These are phyloP conservation scores for Chrysaora quinquecirrha DNA, from an alignment of 30 jellyfish, hydroid and myxozoan species.

Conservation along the genomic window DNA sequence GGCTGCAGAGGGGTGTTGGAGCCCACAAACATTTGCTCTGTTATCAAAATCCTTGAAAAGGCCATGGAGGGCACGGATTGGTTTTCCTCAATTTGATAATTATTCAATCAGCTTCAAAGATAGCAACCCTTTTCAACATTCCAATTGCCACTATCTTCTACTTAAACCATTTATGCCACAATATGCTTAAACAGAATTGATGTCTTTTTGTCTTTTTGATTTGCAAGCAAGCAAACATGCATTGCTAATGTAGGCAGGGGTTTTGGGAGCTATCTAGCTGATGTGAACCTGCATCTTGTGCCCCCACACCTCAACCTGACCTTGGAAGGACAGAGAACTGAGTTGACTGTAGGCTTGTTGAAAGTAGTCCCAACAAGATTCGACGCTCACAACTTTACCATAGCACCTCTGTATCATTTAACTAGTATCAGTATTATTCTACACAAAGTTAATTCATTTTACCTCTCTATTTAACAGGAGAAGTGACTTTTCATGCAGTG, in stretches of 20 bases:
- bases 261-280: neutral
- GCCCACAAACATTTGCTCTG: too few species aligned
- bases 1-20: too few species aligned
- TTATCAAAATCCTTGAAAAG: neutral
- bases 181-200: neutral
- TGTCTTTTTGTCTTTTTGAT: too few species aligned
- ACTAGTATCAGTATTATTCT: neutral
- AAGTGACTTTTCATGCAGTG: neutral
- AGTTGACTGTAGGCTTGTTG: too few species aligned
- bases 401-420: neutral
- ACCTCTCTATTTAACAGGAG: constrained; percentile 3
- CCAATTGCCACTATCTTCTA: neutral
- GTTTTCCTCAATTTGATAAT: neutral
- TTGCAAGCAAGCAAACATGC: neutral
- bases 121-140: neutral
- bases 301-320: neutral
- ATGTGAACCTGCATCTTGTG: neutral
- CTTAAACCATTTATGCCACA: neutral
- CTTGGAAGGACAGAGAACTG: too few species aligned
- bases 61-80: neutral
- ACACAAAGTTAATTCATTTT: neutral
- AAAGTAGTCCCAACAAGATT: too few species aligned
- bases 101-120: neutral
- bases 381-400: neutral
- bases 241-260: neutral